Base-by-base conservation (phyloP, 2,888 invertebrate species). In the Augiades crinisus region DNA sequence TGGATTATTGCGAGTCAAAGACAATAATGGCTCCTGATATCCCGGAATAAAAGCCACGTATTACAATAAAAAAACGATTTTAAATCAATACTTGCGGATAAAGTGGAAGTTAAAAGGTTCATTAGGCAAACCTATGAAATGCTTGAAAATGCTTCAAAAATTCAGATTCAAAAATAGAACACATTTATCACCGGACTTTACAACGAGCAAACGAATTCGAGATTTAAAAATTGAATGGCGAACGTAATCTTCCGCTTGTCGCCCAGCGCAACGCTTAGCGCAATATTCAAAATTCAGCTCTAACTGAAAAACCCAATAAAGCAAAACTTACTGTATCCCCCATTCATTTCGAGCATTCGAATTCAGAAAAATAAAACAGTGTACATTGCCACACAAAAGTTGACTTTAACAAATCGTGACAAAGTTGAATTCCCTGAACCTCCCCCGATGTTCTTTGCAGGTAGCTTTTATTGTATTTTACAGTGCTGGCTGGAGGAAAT, bases 281-380 rank as follows among this genome's bases (percentile, higher is more conserved):
- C 44, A 51, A 51, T 45, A 51, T 51, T 51, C 51, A 51, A 51
- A 51, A 45, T 51, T 45, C 51, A 45, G 51, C 44, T 44, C 38
- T 17, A 51, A 51, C 44, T 45, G 51, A 51, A 51, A 44, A 45
- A 38, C 44, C 51, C 50, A 51, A 51, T 51, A 51, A 44, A 51
- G 50, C 44, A 16, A 51, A 51, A 51, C 44, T 44, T 49, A 49
- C 33, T 41, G 41, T 49, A 49, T 49, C 49, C 40, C 17, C 49
- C 43, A 51, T 44, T 51, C 43, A 51, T 51, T 50, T 27, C 44
- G 50, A 30, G 43, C 50, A 10, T 51, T 44, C 44, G 50, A 51
- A 51, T 51, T 31, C 50, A 13, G 17, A 44, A 41, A 44, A 51
- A 51, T 31, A 36, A 30, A 43, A 21, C 5, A 13, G 5, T 0